phyloP scores from a whole-genome alignment of 2,888 invertebrate species.

The Parnassius glacialis region DNA sequence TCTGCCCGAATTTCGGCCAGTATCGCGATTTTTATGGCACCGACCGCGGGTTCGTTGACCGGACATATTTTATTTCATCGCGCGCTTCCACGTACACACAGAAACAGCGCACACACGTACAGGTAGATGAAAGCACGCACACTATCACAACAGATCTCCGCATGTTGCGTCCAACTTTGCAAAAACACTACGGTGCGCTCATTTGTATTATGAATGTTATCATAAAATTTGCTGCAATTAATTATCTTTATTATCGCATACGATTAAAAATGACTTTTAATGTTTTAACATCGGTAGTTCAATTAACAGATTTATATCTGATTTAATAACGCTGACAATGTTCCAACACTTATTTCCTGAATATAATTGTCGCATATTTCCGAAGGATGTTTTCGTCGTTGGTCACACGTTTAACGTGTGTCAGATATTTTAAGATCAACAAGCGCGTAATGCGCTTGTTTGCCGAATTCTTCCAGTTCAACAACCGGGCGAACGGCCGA shows the following conservation, averaged over 20 bases:
- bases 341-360: constrained; percentile 20
- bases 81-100: constrained; percentile 79
- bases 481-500: constrained; percentile 75
- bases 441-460: constrained; percentile 72
- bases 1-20: constrained; percentile 73
- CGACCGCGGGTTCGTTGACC: constrained; percentile 77
- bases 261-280: constrained; percentile 31
- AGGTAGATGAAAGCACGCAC: constrained; percentile 54
- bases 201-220: constrained; percentile 65
- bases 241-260: constrained; percentile 53
- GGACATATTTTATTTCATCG: constrained; percentile 82
- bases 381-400: constrained; percentile 5
- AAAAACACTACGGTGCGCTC: constrained; percentile 64
- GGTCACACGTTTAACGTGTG: constrained; percentile 46
- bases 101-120: constrained; percentile 62
- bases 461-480: constrained; percentile 80
- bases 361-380: constrained; percentile 24
- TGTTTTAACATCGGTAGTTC: constrained; percentile 21
- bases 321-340: constrained; percentile 21
- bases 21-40: constrained; percentile 80
- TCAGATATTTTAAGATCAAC: constrained; percentile 64
- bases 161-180: constrained; percentile 70
- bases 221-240: constrained; percentile 54
- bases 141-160: constrained; percentile 55
- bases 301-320: constrained; percentile 24